phyloP scores from a whole-genome alignment of 2,888 invertebrate species.

The Ophion costatus region DNA sequence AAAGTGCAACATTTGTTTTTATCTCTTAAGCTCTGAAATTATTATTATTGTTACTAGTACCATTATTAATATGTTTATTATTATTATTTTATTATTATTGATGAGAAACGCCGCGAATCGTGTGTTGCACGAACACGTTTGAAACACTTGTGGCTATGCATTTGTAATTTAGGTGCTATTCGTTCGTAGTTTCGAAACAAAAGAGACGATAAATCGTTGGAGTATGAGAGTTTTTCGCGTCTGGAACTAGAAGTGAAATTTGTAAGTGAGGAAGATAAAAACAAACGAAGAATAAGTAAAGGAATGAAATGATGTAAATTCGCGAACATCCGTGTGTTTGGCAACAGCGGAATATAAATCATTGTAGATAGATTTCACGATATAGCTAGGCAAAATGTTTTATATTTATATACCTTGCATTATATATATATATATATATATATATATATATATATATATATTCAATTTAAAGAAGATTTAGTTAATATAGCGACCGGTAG shows the following conservation, averaged over 20 bases:
- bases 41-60: constrained; percentile 13
- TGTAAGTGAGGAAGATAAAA: background rate
- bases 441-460: constrained; percentile 51
- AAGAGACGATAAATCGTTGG: constrained; percentile 27
- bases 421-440: constrained; percentile 63
- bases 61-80: constrained; percentile 17
- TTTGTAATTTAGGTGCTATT: constrained; percentile 76
- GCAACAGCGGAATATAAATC: constrained; percentile 46
- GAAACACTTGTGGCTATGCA: constrained; percentile 60
- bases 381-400: constrained; percentile 75
- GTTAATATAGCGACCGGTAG: constrained; percentile 29
- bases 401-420: constrained; percentile 69
- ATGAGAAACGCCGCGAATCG: constrained; percentile 28
- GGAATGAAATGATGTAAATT: constrained; percentile 50
- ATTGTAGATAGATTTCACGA: constrained; percentile 73
- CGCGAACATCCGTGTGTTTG: constrained; percentile 44
- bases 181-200: constrained; percentile 69
- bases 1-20: constrained; percentile 60
- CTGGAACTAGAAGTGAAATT: constrained; percentile 14
- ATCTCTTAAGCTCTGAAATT: constrained; percentile 33
- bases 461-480: constrained; percentile 29
- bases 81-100: constrained; percentile 14
- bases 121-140: constrained; percentile 36
- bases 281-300: constrained; percentile 4
- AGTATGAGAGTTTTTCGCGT: constrained; percentile 15